Evolutionary conservation across 2,113 vertebrate genomes (phyloP).

Genomic region (Martes martes): DNA sequence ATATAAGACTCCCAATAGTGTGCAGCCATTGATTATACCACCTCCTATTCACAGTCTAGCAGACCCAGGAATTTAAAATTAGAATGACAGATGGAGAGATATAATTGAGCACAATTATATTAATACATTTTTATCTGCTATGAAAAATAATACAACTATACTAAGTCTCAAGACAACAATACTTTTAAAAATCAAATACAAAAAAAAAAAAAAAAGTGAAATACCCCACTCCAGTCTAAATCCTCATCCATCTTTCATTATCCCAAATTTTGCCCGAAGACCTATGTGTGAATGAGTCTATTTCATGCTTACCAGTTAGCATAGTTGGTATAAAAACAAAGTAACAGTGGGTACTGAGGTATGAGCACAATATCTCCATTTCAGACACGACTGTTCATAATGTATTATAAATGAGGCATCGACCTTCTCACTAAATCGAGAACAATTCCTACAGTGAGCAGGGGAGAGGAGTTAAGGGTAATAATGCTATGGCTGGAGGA

Average conservation of each 20-base stretch:
- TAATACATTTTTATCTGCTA: background rate
- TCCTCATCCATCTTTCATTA: background rate
- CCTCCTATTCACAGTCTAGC: background rate
- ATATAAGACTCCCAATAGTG: background rate
- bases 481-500: background rate
- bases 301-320: slow-evolving; percentile 1
- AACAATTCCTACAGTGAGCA: background rate
- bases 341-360: background rate
- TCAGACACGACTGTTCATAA: background rate
- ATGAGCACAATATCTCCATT: background rate
- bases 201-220: background rate
- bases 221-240: background rate
- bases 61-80: slow-evolving; percentile 22
- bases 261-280: background rate
- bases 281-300: background rate
- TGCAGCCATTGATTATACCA: background rate
- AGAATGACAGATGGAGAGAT: background rate
- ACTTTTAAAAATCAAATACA: background rate
- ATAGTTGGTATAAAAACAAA: background rate
- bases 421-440: background rate
- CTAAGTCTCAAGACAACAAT: background rate
- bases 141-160: background rate
- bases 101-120: background rate
- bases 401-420: slow-evolving; percentile 16
- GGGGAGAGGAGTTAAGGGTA: background rate